Conservation (phyloP, 2,113 vertebrate species). For the Notiomystis cincta region DNA sequence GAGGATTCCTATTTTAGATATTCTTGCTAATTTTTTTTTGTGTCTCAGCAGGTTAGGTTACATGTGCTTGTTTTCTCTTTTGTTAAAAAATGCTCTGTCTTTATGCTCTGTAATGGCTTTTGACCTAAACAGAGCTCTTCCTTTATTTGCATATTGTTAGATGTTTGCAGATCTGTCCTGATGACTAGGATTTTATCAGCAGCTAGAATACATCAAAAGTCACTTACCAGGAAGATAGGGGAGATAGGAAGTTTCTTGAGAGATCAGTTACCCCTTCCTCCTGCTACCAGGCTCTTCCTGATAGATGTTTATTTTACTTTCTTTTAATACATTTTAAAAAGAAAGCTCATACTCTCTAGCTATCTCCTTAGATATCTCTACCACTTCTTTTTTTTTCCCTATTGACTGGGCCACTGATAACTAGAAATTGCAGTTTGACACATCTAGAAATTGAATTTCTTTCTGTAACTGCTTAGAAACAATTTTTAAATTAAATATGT, state of each 20-base stretch:
- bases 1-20: neutral
- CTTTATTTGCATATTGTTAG: neutral
- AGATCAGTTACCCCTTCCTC: neutral
- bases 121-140: neutral
- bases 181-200: neutral
- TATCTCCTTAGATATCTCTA: neutral
- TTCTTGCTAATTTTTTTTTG: neutral
- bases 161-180: neutral
- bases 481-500: neutral
- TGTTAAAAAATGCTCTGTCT: neutral
- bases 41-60: neutral
- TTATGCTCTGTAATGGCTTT: neutral
- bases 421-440: neutral
- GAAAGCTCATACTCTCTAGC: neutral
- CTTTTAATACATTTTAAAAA: neutral
- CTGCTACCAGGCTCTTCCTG: neutral
- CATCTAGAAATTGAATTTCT: neutral
- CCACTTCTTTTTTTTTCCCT: neutral
- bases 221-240: neutral
- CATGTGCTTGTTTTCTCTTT: neutral
- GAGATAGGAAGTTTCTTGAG: neutral
- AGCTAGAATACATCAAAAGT: neutral
- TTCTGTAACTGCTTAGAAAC: neutral
- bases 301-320: neutral
- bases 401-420: neutral